phyloP scores from a whole-genome alignment of 2,888 invertebrate species.

The Hypsopygia costalis region DNA sequence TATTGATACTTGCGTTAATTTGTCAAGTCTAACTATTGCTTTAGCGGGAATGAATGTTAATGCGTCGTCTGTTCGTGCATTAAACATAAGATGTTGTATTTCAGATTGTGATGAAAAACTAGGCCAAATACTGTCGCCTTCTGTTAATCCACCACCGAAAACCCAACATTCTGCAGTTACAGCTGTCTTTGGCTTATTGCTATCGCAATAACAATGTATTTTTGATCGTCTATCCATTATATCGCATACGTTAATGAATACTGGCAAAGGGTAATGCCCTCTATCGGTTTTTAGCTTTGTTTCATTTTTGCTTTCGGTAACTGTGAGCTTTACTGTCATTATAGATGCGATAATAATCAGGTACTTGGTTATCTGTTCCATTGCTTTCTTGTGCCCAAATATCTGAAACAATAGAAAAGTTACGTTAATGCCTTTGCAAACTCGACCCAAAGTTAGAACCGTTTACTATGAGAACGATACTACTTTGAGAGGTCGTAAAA shows the following conservation, averaged over 20 bases:
- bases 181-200: constrained; percentile 72
- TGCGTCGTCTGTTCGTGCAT: constrained; percentile 85
- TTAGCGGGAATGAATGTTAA: constrained; percentile 86
- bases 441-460: not conserved
- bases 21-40: constrained; percentile 83
- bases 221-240: constrained; percentile 67
- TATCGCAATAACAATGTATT: constrained; percentile 75
- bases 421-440: constrained; percentile 4
- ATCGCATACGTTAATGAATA: constrained; percentile 69
- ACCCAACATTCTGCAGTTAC: constrained; percentile 89
- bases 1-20: constrained; percentile 85
- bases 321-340: constrained; percentile 61
- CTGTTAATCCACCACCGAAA: constrained; percentile 80
- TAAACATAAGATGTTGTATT: constrained; percentile 84
- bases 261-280: constrained; percentile 55
- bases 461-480: too few relatives aligned
- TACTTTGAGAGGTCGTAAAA: too few relatives aligned
- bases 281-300: constrained; percentile 53
- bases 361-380: constrained; percentile 62
- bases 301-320: constrained; percentile 64
- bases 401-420: constrained; percentile 46
- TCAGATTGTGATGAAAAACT: constrained; percentile 86
- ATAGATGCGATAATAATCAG: constrained; percentile 62
- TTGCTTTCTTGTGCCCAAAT: constrained; percentile 24
- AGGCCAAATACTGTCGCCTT: constrained; percentile 86